Conservation (phyloP, 2,113 vertebrate species). For the Chrysemys picta region DNA sequence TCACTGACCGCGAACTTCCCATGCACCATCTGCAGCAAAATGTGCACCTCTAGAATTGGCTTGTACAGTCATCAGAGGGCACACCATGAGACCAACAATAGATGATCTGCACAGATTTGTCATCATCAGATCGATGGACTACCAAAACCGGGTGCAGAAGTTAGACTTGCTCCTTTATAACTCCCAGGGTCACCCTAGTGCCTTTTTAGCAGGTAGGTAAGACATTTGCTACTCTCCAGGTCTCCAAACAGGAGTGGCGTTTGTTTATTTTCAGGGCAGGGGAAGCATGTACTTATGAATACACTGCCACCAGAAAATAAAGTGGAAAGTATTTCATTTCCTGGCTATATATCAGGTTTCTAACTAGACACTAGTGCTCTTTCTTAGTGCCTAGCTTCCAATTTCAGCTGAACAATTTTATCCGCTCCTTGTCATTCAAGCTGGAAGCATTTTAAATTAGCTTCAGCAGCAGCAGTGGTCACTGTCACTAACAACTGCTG, state of each 20-base stretch:
- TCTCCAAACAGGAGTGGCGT: fast-evolving
- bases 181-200: not conserved
- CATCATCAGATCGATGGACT: no score
- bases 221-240: not conserved
- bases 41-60: no score
- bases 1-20: no score
- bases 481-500: not conserved
- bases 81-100: no score
- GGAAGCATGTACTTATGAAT: not conserved
- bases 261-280: not conserved
- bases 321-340: slow-evolving; percentile 24
- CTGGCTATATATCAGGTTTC: not conserved
- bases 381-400: not conserved
- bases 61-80: no score
- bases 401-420: not conserved
- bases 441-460: slow-evolving; percentile 19
- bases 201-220: not conserved
- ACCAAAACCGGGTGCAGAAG: not conserved
- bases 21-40: no score
- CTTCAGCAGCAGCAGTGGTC: not conserved
- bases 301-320: not conserved
- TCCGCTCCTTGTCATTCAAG: not conserved
- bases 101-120: no score
- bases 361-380: not conserved
- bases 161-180: not conserved